phyloP scores from a whole-genome alignment of 2,113 vertebrate species.

The Indicator maculatus region DNA sequence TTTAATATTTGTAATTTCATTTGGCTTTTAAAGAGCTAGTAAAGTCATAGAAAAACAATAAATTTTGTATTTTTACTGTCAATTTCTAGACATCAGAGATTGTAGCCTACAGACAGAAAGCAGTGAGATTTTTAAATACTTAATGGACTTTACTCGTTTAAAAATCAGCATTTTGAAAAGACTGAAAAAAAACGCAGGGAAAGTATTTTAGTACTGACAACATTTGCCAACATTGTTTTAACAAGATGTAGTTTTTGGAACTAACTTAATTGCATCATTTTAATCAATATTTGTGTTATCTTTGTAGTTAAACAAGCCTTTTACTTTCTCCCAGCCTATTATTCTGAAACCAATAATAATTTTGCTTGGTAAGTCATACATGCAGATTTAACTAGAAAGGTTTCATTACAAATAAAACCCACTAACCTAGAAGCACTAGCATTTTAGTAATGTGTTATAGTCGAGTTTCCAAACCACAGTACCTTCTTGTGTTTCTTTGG shows the following conservation, averaged over 20 bases:
- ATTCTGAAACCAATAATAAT: not conserved
- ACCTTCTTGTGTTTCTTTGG: constrained; percentile 95
- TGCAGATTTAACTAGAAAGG: not conserved
- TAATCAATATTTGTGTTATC: not conserved
- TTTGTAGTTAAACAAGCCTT: not conserved
- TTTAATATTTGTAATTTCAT: not conserved
- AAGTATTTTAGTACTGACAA: not conserved
- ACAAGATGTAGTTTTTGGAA: not conserved
- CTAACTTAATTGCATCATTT: not conserved
- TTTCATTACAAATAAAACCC: not conserved
- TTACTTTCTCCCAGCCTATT: not conserved
- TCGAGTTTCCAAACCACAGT: not conserved
- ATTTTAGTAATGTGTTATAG: not conserved
- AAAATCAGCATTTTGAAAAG: not conserved
- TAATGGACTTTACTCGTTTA: not conserved
- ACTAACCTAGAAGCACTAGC: not conserved
- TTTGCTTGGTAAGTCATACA: not conserved
- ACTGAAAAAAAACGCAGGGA: not conserved
- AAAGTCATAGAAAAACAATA: not conserved
- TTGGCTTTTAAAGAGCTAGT: not conserved
- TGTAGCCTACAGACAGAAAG: not conserved
- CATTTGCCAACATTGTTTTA: not conserved
- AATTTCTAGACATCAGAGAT: not conserved
- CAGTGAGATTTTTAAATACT: not conserved
- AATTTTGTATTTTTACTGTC: not conserved